Conservation (phyloP, 2,888 invertebrate genomes). For the Pristionchus fissidentatus region DNA sequence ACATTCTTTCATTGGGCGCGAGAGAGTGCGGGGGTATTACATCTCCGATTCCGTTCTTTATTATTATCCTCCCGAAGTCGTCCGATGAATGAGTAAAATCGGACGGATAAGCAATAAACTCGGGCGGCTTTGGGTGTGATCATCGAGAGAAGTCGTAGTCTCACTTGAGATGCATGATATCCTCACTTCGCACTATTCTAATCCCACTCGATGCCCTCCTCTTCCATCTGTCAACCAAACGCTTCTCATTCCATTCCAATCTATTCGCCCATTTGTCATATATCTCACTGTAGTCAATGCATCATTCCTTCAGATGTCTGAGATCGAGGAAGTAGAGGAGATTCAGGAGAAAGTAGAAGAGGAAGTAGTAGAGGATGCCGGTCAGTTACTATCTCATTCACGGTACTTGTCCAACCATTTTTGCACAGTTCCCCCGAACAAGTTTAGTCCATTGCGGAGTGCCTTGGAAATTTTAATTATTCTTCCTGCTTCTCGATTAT, state of each 20-base stretch:
- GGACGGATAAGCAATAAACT: conserved; percentile 17
- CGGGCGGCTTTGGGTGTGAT: too few species aligned
- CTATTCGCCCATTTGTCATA: not conserved
- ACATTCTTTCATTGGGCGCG: not conserved
- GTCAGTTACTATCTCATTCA: not conserved
- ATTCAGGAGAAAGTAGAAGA: conserved; percentile 24
- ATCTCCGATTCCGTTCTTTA: conserved; percentile 8
- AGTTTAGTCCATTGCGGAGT: too few species aligned
- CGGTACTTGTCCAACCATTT: not conserved
- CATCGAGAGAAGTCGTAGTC: not conserved
- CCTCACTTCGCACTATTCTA: not conserved
- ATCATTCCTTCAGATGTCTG: conserved; percentile 16
- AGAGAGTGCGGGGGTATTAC: not conserved
- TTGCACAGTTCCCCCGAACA: not conserved
- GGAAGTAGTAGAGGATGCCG: not conserved
- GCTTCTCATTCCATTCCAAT: not conserved
- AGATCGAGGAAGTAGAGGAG: conserved; percentile 35
- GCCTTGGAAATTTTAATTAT: too few species aligned
- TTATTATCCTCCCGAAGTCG: conserved; percentile 10
- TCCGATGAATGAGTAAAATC: conserved; percentile 30
- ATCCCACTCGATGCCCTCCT: not conserved
- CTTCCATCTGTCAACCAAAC: not conserved
- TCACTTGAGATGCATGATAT: not conserved
- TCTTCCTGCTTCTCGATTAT: too few species aligned
- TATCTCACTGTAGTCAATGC: not conserved